A percentile compares a stretch with the other conserved stretches of the same genome.
phyloP scores from a whole-genome alignment of 1,140 invertebrate genomes.

The Drosophila kurseongensis region DNA sequence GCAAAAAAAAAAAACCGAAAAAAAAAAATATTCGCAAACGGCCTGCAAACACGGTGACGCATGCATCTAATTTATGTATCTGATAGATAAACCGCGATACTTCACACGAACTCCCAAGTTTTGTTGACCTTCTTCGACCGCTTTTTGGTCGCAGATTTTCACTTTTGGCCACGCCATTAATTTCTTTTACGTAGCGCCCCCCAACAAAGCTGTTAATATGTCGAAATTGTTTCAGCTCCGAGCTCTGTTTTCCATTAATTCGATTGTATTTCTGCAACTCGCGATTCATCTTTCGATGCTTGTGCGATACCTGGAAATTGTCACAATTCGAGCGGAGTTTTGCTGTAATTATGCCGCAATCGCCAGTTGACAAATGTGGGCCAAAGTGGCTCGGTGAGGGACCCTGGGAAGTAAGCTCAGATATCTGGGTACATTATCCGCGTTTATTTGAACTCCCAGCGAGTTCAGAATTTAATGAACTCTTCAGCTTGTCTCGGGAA shows the following conservation, averaged over 20 bases:
- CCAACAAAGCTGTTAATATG: slow-evolving; percentile 9
- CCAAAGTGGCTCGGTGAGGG: background rate
- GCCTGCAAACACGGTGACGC: slow-evolving; percentile 46
- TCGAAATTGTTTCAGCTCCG: slow-evolving; percentile 18
- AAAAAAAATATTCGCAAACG: slow-evolving; percentile 28
- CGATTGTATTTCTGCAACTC: slow-evolving; percentile 24
- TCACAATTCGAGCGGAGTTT: slow-evolving; percentile 26
- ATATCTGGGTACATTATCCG: background rate
- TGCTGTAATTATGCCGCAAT: slow-evolving; percentile 27
- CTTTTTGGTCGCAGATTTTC: slow-evolving; percentile 41
- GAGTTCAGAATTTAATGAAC: slow-evolving; percentile 1
- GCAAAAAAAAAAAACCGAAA: background rate
- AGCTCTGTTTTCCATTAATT: slow-evolving; percentile 13
- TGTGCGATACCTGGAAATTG: slow-evolving; percentile 32
- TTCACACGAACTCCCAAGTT: slow-evolving; percentile 36
- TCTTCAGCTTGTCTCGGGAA: background rate
- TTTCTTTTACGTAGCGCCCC: slow-evolving; percentile 28
- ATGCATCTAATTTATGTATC: slow-evolving; percentile 64
- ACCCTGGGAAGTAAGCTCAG: slow-evolving; percentile 3
- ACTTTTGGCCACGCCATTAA: slow-evolving; percentile 53
- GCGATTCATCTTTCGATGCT: slow-evolving; percentile 32
- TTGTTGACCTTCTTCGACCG: slow-evolving; percentile 29
- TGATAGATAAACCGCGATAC: slow-evolving; percentile 51
- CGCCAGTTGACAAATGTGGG: slow-evolving; percentile 29
- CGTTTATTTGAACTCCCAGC: slow-evolving; percentile 12